Conservation (phyloP, 2,888 invertebrate species). For the Drosophila phalerata region DNA sequence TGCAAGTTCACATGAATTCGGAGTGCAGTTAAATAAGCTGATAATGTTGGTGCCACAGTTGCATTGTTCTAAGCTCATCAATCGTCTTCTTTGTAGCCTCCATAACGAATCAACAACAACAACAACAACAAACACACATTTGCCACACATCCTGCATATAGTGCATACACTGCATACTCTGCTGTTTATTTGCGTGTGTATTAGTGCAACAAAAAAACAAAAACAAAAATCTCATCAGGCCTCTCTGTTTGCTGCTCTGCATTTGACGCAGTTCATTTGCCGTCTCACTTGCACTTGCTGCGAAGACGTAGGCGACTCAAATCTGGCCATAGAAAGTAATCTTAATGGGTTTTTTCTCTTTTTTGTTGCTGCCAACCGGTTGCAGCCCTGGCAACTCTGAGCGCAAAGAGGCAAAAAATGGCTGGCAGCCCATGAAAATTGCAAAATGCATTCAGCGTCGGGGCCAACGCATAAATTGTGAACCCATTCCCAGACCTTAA, state of each 20-base stretch:
- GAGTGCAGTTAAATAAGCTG: constrained; percentile 50
- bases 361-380: constrained; percentile 59
- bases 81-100: constrained; percentile 64
- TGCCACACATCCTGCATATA: constrained; percentile 6
- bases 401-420: constrained; percentile 32
- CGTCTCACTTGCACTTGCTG: constrained; percentile 9
- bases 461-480: constrained; percentile 76
- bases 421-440: constrained; percentile 75
- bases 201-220: constrained; percentile 1
- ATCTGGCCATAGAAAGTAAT: constrained; percentile 78
- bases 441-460: constrained; percentile 78
- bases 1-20: constrained; percentile 2
- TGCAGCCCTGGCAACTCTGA: constrained; percentile 41
- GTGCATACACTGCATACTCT: neutral
- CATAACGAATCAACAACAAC: constrained; percentile 4
- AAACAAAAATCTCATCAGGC: constrained; percentile 54
- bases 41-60: constrained; percentile 43
- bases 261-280: constrained; percentile 14
- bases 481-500: constrained; percentile 29
- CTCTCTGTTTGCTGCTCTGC: constrained; percentile 18
- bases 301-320: constrained; percentile 45
- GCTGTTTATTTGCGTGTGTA: constrained; percentile 33
- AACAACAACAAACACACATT: neutral
- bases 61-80: constrained; percentile 74
- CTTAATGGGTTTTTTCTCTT: constrained; percentile 74